Evolutionary conservation across 2,797 vertebrate species (phyloP), one percentile per base, ranked within the genome.

Genomic region (Neopelma chrysocephalum): DNA sequence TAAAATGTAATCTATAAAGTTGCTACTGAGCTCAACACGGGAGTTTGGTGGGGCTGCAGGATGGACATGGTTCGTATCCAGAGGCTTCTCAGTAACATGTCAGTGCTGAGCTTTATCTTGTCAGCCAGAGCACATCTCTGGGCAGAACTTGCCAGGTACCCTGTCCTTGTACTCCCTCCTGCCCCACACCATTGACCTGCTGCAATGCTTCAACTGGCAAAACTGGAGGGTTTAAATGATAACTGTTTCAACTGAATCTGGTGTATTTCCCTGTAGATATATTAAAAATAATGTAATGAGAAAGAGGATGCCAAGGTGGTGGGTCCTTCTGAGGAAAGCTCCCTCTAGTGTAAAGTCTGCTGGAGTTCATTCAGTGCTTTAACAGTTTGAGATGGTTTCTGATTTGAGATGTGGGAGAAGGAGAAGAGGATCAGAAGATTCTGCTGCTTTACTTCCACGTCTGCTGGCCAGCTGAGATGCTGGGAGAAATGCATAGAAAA

Each of bases 321-420:
- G 40, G 11, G n/a, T 58, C 8, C 88, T 56, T 43, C 93, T 54
- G 61, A 62, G 72, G 42, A 87, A 87, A 65, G 91, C 94, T 97
- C 89, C 95, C 92, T 90, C 94, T 95, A 93, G 89, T 72, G 88
- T 95, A 21, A 81, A 65, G 27, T 89, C 48, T 1, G 6, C 47
- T 87, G 65, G 88, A 77, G 50, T 89, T 94, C 42, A 47, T 53
- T 18, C 8, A 40, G 16, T 23, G 45, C 47, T 87, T 75, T 71
- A 17, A 22, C 16, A 58, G 11, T 42, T 34, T 57, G n/a, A 32
- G 27, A 51, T 80, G 32, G 27, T 64, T 90, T 94, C 77, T 58
- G 54, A 23, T 92, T 64, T 53, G 71, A 68, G 81, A 78, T 14
- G 31, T 4, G 0, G 34, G 47, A 87, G 50, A 54, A 71, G 36